Evolutionary conservation across 2,113 vertebrate species (phyloP).

Genomic region (Gorsachius goisagi): DNA sequence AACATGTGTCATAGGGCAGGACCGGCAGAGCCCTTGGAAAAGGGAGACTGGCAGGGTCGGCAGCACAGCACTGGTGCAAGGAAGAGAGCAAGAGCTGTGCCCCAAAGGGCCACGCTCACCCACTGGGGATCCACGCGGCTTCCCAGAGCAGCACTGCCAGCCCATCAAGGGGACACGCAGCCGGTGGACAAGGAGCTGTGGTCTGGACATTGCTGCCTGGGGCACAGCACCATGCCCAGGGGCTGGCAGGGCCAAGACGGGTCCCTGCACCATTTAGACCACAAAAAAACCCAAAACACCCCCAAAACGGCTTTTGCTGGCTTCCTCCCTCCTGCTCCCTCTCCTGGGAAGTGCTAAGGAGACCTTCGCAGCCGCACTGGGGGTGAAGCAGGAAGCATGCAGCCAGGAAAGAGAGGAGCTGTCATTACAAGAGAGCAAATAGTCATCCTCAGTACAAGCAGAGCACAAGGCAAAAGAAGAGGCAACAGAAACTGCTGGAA

Average conservation of each 20-base stretch:
- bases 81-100: background rate
- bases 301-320: background rate
- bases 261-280: background rate
- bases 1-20: background rate
- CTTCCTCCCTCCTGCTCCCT: background rate
- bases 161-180: background rate
- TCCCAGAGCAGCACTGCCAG: background rate
- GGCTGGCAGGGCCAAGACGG: background rate
- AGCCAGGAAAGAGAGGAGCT: background rate
- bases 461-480: background rate
- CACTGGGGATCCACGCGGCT: background rate
- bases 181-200: background rate
- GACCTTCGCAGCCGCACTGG: background rate
- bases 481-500: background rate
- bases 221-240: background rate
- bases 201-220: background rate
- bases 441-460: background rate
- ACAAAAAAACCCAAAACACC: background rate
- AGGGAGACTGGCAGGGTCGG: background rate
- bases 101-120: accelerated
- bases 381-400: background rate
- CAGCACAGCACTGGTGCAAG: background rate
- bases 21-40: background rate
- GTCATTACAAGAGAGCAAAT: background rate
- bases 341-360: background rate